Conservation (phyloP, 2,888 invertebrate species). For the Pseudococcus viburni region DNA sequence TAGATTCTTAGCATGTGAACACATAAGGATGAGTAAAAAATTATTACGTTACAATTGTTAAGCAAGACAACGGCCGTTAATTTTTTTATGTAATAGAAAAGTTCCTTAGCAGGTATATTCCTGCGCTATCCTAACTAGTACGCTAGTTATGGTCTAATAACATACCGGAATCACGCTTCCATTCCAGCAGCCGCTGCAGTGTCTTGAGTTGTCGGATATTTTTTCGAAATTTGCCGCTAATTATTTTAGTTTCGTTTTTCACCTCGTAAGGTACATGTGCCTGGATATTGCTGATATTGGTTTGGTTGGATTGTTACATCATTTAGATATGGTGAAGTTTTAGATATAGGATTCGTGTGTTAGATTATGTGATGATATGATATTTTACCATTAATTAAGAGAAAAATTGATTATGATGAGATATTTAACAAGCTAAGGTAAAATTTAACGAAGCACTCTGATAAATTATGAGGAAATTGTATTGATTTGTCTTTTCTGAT, state of each 20-base stretch:
- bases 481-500: too few species aligned
- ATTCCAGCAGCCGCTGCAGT: slow-evolving; percentile 51
- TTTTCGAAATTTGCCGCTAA: slow-evolving; percentile 59
- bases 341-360: background rate
- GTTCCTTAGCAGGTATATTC: slow-evolving; percentile 57
- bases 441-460: too few species aligned
- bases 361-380: background rate
- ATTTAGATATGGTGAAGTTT: background rate
- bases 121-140: slow-evolving; percentile 59
- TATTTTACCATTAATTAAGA: background rate
- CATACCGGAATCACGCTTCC: slow-evolving; percentile 64
- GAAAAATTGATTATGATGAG: background rate
- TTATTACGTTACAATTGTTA: slow-evolving; percentile 63
- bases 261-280: background rate
- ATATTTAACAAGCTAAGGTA: background rate
- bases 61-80: slow-evolving; percentile 64
- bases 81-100: slow-evolving; percentile 56
- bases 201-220: slow-evolving; percentile 27
- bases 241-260: slow-evolving; percentile 59
- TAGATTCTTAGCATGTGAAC: background rate
- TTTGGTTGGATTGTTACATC: background rate
- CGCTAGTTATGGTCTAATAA: slow-evolving; percentile 65
- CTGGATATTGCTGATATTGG: background rate
- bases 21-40: slow-evolving; percentile 37
- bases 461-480: too few species aligned